Conservation (phyloP, 2,888 invertebrate genomes). For the Pseudanteris insignis region DNA sequence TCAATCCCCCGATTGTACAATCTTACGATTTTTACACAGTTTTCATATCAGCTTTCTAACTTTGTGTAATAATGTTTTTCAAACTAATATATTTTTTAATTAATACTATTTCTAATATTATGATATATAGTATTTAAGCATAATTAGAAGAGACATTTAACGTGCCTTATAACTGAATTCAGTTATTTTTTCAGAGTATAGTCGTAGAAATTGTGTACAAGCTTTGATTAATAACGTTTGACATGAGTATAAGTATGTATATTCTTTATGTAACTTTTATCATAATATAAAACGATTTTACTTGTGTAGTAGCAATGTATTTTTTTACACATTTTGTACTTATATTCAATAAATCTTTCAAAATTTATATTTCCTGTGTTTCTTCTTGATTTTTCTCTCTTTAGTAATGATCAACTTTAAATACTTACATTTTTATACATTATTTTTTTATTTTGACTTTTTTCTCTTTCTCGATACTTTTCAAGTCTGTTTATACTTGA, state of each 20-base stretch:
- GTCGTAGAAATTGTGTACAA: constrained; percentile 18
- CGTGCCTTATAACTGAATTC: constrained; percentile 29
- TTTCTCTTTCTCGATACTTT: constrained; percentile 54
- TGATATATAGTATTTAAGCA: constrained; percentile 14
- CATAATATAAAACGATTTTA: constrained; percentile 24
- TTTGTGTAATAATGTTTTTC: constrained; percentile 20
- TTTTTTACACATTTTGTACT: constrained; percentile 66
- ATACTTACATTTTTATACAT: background rate
- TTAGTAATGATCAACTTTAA: background rate
- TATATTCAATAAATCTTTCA: constrained; percentile 57
- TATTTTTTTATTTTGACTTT: no score
- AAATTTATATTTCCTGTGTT: constrained; percentile 32
- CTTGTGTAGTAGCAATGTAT: constrained; percentile 52
- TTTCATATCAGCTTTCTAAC: constrained; percentile 12
- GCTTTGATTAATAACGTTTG: constrained; percentile 13
- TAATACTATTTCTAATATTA: background rate
- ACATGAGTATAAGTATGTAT: constrained; percentile 25
- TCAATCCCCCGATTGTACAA: no score
- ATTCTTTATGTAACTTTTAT: constrained; percentile 19
- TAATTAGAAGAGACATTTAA: constrained; percentile 20
- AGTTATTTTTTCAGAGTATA: constrained; percentile 15
- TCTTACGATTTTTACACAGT: no score
- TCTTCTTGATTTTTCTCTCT: constrained; percentile 6
- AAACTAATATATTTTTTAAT: no score
- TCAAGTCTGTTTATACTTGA: constrained; percentile 69